Evolutionary conservation across 2,113 vertebrate species (phyloP), one percentile per base, ranked within the genome.

Genomic region (Ictalurus punctatus): DNA sequence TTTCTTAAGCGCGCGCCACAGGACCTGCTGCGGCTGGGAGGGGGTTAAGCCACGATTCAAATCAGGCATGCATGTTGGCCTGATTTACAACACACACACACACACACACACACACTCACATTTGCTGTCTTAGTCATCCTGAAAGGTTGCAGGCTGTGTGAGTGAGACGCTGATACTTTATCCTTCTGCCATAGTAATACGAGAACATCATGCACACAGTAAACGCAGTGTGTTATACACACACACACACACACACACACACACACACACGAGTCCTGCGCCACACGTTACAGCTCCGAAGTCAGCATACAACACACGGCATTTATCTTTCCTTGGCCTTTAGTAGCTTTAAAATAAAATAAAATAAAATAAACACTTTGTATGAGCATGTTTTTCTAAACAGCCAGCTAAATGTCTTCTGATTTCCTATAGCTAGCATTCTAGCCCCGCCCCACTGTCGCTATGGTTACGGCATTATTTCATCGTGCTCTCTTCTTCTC

Each of bases 21-120:
- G 86, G 89, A 88, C 90, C 90, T 65, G 90, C 90, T 88, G 86
- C 84, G 89, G 90, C 73, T 0, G 37, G 27, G 30, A n/a, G 0
- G 14, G 44, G 58, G 73, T 25, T 37, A n/a, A 44, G 58, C 12
- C 58, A 23, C 1, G 1, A 17, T 23, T 87, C 59, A 52, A 25
- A 78, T 78, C 54, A 59, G 21, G 9, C 73, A 13, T n/a, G 12
- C 44, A 52, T 37, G 52, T 56, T 37, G 6, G 84, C 27, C 19
- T 74, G 17, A 73, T 86, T 6, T 17, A 37, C 44, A 79, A n/a
- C 76, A 58, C 78, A 80, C 78, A 80, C 78, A 54, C 78, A 54
- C 76, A n/a, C 44, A n/a, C 74, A 76, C 69, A 73, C 30, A 71
- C 34, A 8, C 30, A 4, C 16, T 25, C 65, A 74, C 37, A 54